Conservation (phyloP, 1,140 invertebrate genomes). For the Aphaenogaster ashmeadi region DNA sequence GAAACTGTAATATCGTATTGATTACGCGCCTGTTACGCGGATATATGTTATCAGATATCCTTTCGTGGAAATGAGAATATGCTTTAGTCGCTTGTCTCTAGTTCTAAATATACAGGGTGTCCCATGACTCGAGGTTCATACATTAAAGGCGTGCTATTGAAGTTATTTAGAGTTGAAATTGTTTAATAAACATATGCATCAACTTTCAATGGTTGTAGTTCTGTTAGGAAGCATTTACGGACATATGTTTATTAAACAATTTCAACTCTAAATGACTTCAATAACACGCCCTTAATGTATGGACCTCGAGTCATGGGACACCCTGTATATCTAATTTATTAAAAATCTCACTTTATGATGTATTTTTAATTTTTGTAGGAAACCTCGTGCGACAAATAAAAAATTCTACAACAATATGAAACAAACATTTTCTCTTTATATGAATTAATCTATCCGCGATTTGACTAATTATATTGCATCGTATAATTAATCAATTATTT, state of each 20-base stretch:
- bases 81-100: background rate
- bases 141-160: too few species aligned
- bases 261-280: too few species aligned
- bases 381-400: background rate
- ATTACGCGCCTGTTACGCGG: background rate
- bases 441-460: background rate
- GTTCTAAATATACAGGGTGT: background rate
- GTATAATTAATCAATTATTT: slow-evolving; percentile 1
- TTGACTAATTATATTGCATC: background rate
- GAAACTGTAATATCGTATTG: background rate
- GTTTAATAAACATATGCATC: too few species aligned
- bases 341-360: background rate
- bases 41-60: background rate
- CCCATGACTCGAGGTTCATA: too few species aligned
- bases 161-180: too few species aligned
- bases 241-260: too few species aligned
- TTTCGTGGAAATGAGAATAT: slow-evolving; percentile 1
- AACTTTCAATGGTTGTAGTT: too few species aligned
- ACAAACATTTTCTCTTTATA: background rate
- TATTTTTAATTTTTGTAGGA: background rate
- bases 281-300: too few species aligned
- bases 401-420: background rate
- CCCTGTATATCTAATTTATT: too few species aligned
- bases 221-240: too few species aligned
- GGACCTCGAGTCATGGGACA: too few species aligned